phyloP scores from a whole-genome alignment of 2,113 vertebrate genomes.

The Chloebia gouldiae region DNA sequence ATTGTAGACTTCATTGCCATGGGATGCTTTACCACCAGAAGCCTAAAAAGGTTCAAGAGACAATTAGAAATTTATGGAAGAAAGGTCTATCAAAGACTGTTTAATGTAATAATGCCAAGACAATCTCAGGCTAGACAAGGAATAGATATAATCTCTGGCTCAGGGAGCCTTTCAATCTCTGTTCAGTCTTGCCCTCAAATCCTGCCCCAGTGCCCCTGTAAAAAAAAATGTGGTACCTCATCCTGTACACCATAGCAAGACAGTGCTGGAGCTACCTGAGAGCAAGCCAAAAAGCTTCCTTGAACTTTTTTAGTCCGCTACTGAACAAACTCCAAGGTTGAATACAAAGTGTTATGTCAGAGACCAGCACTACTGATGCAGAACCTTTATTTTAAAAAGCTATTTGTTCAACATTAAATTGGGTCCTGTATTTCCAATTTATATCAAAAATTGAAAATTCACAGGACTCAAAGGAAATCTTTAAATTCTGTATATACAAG shows the following conservation, averaged over 20 bases:
- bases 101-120: not conserved
- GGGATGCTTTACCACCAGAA: not conserved
- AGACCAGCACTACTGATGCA: not conserved
- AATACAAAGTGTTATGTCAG: not conserved
- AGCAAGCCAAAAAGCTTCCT: not conserved
- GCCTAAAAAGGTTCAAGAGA: not conserved
- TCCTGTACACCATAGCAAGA: not conserved
- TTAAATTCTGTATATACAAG: not conserved
- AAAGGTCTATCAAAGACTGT: not conserved
- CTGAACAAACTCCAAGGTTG: not conserved
- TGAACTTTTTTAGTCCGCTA: not conserved
- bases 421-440: not conserved
- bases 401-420: not conserved
- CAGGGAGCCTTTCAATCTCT: not conserved
- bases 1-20: not conserved
- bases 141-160: not conserved
- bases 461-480: conserved; percentile 17
- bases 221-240: not conserved
- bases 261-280: not conserved
- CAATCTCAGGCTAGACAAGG: not conserved
- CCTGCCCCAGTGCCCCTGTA: not conserved
- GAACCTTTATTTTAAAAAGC: not conserved
- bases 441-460: conserved; percentile 16
- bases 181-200: not conserved
- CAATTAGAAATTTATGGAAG: not conserved